Percentiles rank a stretch among this genome's conserved stretches.
Conservation (phyloP, 2,113 vertebrate species). For the Nothoprocta perdicaria region DNA sequence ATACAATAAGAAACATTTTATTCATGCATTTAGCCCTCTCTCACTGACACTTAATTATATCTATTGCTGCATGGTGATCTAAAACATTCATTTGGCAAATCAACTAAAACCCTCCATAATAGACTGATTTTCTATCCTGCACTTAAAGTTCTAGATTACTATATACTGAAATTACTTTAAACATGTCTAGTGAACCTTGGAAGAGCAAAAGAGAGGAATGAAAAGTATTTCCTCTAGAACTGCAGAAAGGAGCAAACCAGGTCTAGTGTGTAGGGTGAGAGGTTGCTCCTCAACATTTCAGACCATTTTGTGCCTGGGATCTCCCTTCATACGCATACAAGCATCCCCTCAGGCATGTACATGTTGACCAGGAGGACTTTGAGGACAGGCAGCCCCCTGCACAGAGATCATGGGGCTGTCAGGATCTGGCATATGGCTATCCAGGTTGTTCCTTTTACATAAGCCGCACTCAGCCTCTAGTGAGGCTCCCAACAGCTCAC, state of each 20-base stretch:
- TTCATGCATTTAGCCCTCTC: constrained; percentile 45
- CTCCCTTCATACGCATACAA: background rate
- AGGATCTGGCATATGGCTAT: background rate
- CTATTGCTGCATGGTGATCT: constrained; percentile 39
- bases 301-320: background rate
- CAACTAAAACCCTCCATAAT: constrained; percentile 29
- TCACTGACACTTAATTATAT: constrained; percentile 70
- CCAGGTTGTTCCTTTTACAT: background rate
- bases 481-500: background rate
- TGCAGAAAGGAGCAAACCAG: background rate
- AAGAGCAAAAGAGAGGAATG: background rate
- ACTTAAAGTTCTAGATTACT: background rate
- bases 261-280: background rate
- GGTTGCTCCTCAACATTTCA: background rate
- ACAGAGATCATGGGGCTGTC: background rate
- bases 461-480: background rate
- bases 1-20: constrained; percentile 65
- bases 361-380: background rate
- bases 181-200: background rate
- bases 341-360: fast-evolving
- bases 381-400: background rate
- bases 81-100: constrained; percentile 68
- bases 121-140: background rate
- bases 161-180: constrained; percentile 29
- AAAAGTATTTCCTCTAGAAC: background rate